Evolutionary conservation across 2,113 vertebrate genomes (phyloP).

Genomic region (Rhinogobius similis): DNA sequence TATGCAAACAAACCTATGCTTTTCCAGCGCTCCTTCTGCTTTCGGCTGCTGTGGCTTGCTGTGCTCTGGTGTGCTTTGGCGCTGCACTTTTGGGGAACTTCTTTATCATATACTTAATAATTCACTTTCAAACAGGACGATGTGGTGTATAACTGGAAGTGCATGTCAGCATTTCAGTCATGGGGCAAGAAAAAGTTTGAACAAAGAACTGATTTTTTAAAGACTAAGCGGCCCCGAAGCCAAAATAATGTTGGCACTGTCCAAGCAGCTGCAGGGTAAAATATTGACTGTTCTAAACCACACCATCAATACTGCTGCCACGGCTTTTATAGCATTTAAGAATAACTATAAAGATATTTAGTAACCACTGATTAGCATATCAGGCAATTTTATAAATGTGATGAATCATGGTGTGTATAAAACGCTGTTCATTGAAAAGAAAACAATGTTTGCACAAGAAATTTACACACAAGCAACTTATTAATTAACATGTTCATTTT

Average conservation of each 20-base stretch:
- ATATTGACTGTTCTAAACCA: constrained; percentile 10
- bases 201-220: not conserved
- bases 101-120: constrained; percentile 18
- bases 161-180: not conserved
- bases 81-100: constrained; percentile 35
- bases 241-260: not conserved
- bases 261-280: not conserved
- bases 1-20: constrained; percentile 50
- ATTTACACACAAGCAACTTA: too few relatives aligned
- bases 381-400: not conserved
- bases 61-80: constrained; percentile 30
- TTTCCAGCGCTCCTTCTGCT: constrained; percentile 49
- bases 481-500: too few relatives aligned
- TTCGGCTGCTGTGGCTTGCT: constrained; percentile 44
- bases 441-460: not conserved
- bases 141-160: not conserved
- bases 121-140: not conserved
- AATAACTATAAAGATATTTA: constrained; percentile 14
- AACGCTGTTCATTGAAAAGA: not conserved
- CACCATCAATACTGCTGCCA: constrained; percentile 13
- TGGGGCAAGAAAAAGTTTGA: not conserved
- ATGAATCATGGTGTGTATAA: not conserved
- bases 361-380: not conserved
- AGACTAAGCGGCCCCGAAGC: not conserved
- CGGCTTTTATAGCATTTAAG: constrained; percentile 6